Base-by-base conservation (phyloP, 2,113 vertebrate species). In the Nothobranchius furzeri region DNA sequence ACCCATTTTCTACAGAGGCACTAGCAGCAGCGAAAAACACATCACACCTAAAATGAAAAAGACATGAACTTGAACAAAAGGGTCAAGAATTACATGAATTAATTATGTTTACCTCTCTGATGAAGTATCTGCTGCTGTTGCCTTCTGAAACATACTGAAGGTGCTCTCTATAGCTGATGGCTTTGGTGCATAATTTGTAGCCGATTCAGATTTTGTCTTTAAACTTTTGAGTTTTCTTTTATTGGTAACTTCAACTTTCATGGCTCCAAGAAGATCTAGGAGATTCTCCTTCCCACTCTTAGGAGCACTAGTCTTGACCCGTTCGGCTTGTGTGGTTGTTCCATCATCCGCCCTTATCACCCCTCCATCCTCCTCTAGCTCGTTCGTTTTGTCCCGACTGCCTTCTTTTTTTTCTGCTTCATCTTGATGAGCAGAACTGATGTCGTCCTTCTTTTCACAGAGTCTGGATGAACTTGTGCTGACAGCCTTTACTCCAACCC, bases 171-270 rank as follows among this genome's bases (percentile, higher is more conserved):
- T 59, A 15, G 14, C 51, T 65, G 37, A 75, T 20, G 61, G 40
- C 8, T 62, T 60, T 9, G 72, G 35, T 8, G 15, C 57, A 1
- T 52, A 15, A 15, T 64, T 60, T 48, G 30, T 24, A 4, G 36
- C 2, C 6, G 78, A 72, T 1, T 86, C 79, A 72, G 68, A 80
- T 11, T 2, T 57, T 24, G 83, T 20, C 64, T 90, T 93, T 24
- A 84, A 4, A 0, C 52, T 47, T 60, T 85, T 87, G 2, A 92
- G 73, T 40, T 85, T 94, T 52, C 75, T 91, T 79, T 89, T 94
- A 76, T 80, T 91, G 30, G 87, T 96, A 60, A 94, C 86, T 61
- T 97, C 94, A 43, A 98, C 92, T 71, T 95, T 96, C 96, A 98
- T 98, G 59, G 52, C 64, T 64, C 92, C 89, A 37, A 99, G 92